Percentiles rank a stretch among this genome's conserved stretches.
Conservation (phyloP, 2,888 invertebrate genomes). For the Tiphia femorata region DNA sequence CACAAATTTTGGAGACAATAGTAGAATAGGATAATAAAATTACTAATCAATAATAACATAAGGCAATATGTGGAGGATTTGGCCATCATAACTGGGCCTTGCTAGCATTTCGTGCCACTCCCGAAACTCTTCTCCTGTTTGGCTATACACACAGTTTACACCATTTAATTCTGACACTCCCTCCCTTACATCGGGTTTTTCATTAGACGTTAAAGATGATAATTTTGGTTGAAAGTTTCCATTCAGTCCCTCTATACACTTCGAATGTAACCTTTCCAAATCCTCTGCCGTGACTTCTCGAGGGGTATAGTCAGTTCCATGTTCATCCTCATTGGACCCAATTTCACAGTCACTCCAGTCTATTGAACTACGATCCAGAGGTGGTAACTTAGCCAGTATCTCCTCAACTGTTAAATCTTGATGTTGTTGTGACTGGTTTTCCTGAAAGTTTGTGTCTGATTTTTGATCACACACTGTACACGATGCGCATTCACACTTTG, state of each 20-base stretch:
- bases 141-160: constrained; percentile 56
- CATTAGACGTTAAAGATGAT: constrained; percentile 37
- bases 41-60: constrained; percentile 93
- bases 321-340: constrained; percentile 39
- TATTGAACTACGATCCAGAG: constrained; percentile 74
- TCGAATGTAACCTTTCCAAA: constrained; percentile 59
- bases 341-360: constrained; percentile 67
- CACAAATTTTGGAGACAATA: constrained; percentile 41
- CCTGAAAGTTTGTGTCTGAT: constrained; percentile 36
- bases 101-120: constrained; percentile 94
- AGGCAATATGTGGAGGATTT: constrained; percentile 91
- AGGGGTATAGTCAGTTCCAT: constrained; percentile 33
- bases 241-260: constrained; percentile 62
- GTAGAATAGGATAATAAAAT: constrained; percentile 51
- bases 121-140: constrained; percentile 75
- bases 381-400: constrained; percentile 77
- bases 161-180: constrained; percentile 33
- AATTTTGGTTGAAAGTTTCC: constrained; percentile 64
- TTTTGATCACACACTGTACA: constrained; percentile 41
- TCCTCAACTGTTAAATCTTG: constrained; percentile 72
- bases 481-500: constrained; percentile 43
- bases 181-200: constrained; percentile 28
- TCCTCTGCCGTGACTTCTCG: constrained; percentile 52
- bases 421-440: constrained; percentile 37
- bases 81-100: constrained; percentile 80